Base-by-base conservation (phyloP, 2,888 invertebrate genomes). In the Amiota communis region DNA sequence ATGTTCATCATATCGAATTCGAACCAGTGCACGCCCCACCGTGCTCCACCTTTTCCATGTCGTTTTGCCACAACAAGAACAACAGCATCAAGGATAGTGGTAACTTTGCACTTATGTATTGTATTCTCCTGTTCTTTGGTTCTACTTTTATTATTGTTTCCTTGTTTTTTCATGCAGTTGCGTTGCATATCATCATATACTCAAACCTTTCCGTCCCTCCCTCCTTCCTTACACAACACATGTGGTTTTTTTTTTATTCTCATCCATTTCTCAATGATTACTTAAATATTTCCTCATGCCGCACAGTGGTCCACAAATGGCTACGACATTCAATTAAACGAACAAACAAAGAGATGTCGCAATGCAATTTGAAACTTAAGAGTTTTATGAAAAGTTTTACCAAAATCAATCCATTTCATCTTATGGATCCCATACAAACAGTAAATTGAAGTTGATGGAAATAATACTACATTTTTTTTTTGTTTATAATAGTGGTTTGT, bases 201-300 rank as follows among this genome's bases (percentile, higher is more conserved):
- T 6, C 36, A 36, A 36, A 36, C 0, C 36, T 6, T 6, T 36
- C 36, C 36, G 4, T 36, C 36, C 6, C 36, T 36, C 36, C 6
- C 6, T 36, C 2, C 53, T 8, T 53, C 10, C 3, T 46, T 23
- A 63, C 23, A 4, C 67, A 51, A 12, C 20, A 36, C 53, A 68
- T 68, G 23, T 68, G 67, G n/a, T 49, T 67, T 51, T 53, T 68
- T 53, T 53, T 51, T 68, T 36, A 36, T 36, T 15, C 59, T 59
- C 20, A 59, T 59, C 53, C 53, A 36, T 68, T 68, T 68, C 67
- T 53, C 67, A 53, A 23, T 68, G 53, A 68, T 68, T 68, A 68
- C 67, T 53, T 68, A 68, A 51, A 68, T 53, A 2, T n/a, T n/a
- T n/a, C 53, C 17, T 47, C 15, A 72, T 63, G 20, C 61, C 51